These are phyloP conservation scores for Actinia equina DNA, from an alignment of 64 coral and sea anemone genomes.

Conservation along the genomic window DNA sequence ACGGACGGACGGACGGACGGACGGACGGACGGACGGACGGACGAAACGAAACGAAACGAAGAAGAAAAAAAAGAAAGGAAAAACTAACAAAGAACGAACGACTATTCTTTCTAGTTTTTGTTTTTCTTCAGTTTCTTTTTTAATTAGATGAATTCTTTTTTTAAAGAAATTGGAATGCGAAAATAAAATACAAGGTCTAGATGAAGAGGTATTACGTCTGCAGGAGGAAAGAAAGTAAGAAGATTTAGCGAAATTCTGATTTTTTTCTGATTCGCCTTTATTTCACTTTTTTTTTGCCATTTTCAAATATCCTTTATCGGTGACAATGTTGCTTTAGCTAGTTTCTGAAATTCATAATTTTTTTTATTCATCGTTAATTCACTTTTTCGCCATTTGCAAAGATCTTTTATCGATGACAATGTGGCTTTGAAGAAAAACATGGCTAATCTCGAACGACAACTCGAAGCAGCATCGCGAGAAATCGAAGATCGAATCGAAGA, in stretches of 20 bases:
- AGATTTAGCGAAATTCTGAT: neutral
- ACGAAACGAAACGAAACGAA: too few species aligned
- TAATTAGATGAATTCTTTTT: neutral
- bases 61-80: too few species aligned
- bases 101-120: neutral
- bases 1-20: too few species aligned
- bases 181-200: neutral
- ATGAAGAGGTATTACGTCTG: neutral
- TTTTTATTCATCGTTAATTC: neutral
- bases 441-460: neutral
- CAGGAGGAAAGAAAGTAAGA: constrained; percentile 17
- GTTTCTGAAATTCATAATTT: neutral
- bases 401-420: neutral
- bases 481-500: constrained; percentile 20
- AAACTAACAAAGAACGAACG: too few species aligned
- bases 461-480: constrained; percentile 8
- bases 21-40: too few species aligned
- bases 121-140: neutral
- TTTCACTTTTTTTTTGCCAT: neutral
- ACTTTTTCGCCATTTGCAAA: neutral
- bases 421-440: neutral
- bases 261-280: neutral
- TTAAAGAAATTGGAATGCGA: neutral
- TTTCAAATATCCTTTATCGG: neutral
- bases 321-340: too few species aligned